These are phyloP conservation scores for Hirudo medicinalis DNA, from an alignment of 1,140 invertebrate genomes.

Conservation along the genomic window DNA sequence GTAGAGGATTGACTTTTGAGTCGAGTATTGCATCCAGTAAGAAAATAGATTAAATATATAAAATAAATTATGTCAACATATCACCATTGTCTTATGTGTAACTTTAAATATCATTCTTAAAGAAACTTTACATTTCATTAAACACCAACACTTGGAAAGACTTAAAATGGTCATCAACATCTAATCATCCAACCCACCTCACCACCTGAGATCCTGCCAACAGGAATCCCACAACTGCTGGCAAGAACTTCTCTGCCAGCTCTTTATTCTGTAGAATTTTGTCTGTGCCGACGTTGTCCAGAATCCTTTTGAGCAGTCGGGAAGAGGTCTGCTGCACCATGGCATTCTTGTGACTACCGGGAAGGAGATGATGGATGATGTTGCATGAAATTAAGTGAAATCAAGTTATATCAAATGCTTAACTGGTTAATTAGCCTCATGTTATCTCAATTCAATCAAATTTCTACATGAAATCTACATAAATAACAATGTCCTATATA, in stretches of 20 bases:
- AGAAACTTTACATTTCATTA: too few relatives aligned
- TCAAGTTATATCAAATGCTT: neutral
- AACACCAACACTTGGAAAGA: too few relatives aligned
- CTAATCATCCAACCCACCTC: neutral
- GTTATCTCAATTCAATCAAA: neutral
- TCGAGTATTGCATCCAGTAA: too few relatives aligned
- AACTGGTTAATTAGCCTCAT: neutral
- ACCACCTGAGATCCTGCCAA: neutral
- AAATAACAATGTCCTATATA: too few relatives aligned
- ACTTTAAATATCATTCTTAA: too few relatives aligned
- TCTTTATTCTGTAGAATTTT: slow-evolving; percentile 5
- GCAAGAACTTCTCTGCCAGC: neutral
- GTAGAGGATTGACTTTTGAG: too few relatives aligned
- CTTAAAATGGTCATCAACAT: too few relatives aligned
- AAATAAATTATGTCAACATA: too few relatives aligned
- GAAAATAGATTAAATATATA: too few relatives aligned
- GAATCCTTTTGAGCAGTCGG: neutral
- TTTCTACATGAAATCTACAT: neutral
- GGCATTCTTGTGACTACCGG: neutral
- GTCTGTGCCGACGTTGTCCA: neutral
- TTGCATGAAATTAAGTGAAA: too few relatives aligned
- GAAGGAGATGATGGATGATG: neutral
- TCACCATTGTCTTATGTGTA: too few relatives aligned
- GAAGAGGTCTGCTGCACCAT: neutral
- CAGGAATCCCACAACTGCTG: neutral